phyloP scores from a whole-genome alignment of 1,140 invertebrate species.

The Varroa destructor region DNA sequence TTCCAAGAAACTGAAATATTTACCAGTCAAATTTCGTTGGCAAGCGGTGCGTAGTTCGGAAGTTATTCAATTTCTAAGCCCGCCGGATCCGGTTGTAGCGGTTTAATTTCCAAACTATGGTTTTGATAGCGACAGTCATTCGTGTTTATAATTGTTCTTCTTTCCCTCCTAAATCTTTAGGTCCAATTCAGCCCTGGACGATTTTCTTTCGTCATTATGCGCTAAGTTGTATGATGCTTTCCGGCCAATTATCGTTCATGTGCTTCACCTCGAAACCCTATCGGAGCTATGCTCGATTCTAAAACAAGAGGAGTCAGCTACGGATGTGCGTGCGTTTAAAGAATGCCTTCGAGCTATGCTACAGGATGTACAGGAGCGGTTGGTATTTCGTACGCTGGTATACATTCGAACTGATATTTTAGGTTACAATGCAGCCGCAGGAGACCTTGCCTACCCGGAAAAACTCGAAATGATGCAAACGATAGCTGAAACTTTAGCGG shows the following conservation, averaged over 20 bases:
- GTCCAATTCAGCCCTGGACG: constrained; percentile 36
- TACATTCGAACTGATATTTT: constrained; percentile 83
- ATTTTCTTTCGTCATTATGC: constrained; percentile 68
- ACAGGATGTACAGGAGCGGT: constrained; percentile 87
- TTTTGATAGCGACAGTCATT: too few relatives aligned
- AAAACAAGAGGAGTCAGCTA: constrained; percentile 38
- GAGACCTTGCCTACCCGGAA: constrained; percentile 92
- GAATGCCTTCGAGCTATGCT: constrained; percentile 68
- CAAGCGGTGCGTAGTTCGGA: too few relatives aligned
- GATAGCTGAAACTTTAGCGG: constrained; percentile 28
- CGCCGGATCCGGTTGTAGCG: too few relatives aligned
- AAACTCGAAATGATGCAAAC: constrained; percentile 91
- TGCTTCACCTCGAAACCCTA: constrained; percentile 91
- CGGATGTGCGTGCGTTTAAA: constrained; percentile 63
- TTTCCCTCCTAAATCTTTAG: not conserved
- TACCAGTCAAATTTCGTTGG: too few relatives aligned
- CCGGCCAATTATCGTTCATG: constrained; percentile 87
- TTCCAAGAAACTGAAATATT: too few relatives aligned
- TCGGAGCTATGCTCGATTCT: constrained; percentile 91
- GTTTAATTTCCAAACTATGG: too few relatives aligned
- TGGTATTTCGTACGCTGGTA: constrained; percentile 88
- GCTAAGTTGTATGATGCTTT: constrained; percentile 79
- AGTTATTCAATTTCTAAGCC: too few relatives aligned
- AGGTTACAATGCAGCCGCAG: constrained; percentile 69
- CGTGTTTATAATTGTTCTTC: too few relatives aligned